A percentile compares a stretch with the other conserved stretches of the same genome.
These are phyloP conservation scores for Brachionus manjavacas DNA, from an alignment of 1,140 invertebrate species.

Conservation along the genomic window DNA sequence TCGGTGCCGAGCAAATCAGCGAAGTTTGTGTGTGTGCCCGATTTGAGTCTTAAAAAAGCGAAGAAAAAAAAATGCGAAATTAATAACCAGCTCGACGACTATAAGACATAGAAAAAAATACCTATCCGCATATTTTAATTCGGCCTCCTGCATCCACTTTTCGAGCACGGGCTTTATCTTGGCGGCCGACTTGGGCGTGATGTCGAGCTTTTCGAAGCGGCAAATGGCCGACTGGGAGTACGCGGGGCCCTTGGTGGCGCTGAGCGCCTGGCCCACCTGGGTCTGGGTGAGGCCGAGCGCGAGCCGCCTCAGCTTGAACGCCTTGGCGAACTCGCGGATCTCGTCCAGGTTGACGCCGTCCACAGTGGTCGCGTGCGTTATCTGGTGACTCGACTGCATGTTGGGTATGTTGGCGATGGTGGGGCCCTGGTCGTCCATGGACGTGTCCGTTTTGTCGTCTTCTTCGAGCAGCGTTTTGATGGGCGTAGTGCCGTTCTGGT, in stretches of 20 bases:
- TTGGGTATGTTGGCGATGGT: constrained; percentile 19
- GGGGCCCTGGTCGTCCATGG: constrained; percentile 7
- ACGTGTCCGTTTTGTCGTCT: constrained; percentile 11
- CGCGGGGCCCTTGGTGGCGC: constrained; percentile 88
- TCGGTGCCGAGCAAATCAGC: constrained; percentile 92
- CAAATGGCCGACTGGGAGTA: constrained; percentile 98
- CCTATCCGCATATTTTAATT: constrained; percentile 65
- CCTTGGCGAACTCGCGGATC: constrained; percentile 95
- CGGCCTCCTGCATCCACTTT: constrained; percentile 94
- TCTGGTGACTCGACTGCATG: neutral
- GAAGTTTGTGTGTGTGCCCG: constrained; percentile 64
- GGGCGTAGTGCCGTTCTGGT: constrained; percentile 34
- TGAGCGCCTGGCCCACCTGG: constrained; percentile 77
- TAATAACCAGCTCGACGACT: neutral
- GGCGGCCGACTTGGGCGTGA: constrained; percentile 95
- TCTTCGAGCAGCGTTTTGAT: constrained; percentile 34
- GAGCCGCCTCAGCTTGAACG: constrained; percentile 84
- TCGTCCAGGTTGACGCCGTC: constrained; percentile 94
- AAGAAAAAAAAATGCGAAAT: constrained; percentile 42
- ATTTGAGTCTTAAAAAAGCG: constrained; percentile 35
- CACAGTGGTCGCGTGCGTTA: constrained; percentile 67
- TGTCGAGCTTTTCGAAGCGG: constrained; percentile 99
- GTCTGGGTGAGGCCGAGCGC: constrained; percentile 91
- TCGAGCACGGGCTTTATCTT: constrained; percentile 97
- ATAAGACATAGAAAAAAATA: constrained; percentile 33